A percentile compares a stretch with the other conserved stretches of the same genome.
These are phyloP conservation scores for Drosophila crucigera DNA, from an alignment of 2,888 invertebrate species.

Conservation along the genomic window DNA sequence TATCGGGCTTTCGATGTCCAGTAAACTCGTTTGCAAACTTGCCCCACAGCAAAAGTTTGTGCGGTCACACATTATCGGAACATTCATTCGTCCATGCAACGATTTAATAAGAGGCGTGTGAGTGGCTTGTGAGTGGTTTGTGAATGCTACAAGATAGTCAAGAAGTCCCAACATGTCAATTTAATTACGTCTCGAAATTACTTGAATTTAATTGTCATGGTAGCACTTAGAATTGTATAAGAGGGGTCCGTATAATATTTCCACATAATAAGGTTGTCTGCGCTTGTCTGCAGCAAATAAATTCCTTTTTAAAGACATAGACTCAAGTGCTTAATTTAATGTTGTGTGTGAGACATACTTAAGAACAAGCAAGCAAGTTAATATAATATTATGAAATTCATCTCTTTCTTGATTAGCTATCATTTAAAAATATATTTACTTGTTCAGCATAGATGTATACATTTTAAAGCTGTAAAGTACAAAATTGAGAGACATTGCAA, in stretches of 20 bases:
- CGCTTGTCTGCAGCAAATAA: neutral
- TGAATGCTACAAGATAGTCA: neutral
- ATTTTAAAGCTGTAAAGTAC: neutral
- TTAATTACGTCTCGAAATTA: constrained; percentile 37
- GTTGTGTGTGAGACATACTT: neutral
- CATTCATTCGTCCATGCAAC: constrained; percentile 41
- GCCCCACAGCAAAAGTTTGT: constrained; percentile 47
- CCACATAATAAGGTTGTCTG: neutral
- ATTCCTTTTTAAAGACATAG: neutral
- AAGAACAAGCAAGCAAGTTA: neutral
- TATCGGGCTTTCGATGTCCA: constrained; percentile 54
- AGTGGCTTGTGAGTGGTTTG: constrained; percentile 1
- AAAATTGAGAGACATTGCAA: neutral
- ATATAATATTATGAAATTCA: neutral
- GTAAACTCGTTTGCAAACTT: constrained; percentile 56
- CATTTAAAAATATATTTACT: neutral
- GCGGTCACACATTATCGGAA: constrained; percentile 62
- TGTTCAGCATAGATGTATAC: neutral
- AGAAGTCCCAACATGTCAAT: constrained; percentile 36
- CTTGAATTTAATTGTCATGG: constrained; percentile 9
- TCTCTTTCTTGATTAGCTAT: neutral
- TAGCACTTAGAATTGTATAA: constrained; percentile 1
- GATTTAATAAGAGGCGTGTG: neutral
- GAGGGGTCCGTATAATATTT: neutral
- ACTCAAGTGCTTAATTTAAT: neutral